Evolutionary conservation across 2,797 vertebrate species (phyloP), one percentile per base, ranked within the genome.

Genomic region (Cuniculus paca): DNA sequence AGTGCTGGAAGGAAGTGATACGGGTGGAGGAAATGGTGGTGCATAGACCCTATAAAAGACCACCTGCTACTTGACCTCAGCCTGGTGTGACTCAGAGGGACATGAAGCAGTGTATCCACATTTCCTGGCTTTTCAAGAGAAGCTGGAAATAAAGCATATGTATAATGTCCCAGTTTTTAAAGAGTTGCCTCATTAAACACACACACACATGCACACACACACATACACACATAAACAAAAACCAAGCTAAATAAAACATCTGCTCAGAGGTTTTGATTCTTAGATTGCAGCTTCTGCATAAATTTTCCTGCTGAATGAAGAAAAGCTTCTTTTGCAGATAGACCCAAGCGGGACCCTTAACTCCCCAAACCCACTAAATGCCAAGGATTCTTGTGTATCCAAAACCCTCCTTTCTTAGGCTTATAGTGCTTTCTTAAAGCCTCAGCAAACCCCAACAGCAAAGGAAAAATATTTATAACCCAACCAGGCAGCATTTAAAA

Each of bases 401-500:
- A 4, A 52, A 86, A 60, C 34, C n/a, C 34, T 16, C 87, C 96
- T 90, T 97, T 89, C 39, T 95, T 83, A 83, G 0, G 0, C n/a
- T 80, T 0, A 34, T 48, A 48, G 52, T 14, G 26, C 56, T 96
- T 74, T 97, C 87, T 34, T 36, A 60, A 78, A 22, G 31, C 65
- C 50, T 77, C 87, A 80, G 74, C 94, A 70, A 79, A 65, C 12
- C 82, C 42, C 0, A 0, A 9, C 7, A 8, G 68, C 90, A 50
- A 86, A 83, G 56, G 63, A 63, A 83, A 82, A 91, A 61, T 86
- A 70, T 97, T 96, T 96, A 81, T 95, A 95, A 96, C 0, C 95
- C 60, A 52, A 19, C 36, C 63, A 85, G 81, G 78, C 88, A 72
- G 85, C 22, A 2, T 80, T 86, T 0, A 82, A 52, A 96, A 95